Conservation (phyloP, 2,888 invertebrate species). For the Cataglyphis rosenhaueri region DNA sequence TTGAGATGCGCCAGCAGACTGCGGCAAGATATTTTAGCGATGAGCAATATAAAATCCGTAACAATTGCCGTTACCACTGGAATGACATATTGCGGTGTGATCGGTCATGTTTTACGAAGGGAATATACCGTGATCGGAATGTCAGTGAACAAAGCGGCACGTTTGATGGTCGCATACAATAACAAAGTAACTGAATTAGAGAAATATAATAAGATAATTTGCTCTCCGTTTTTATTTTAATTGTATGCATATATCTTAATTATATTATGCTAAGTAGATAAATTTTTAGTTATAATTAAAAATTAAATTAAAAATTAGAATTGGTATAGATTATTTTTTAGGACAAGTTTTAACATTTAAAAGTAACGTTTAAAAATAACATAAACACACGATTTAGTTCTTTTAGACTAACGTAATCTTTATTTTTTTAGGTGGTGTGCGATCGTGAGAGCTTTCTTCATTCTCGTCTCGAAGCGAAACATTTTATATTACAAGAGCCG, state of each 20-base stretch:
- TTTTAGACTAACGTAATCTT: not conserved
- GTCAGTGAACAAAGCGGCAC: conserved; percentile 91
- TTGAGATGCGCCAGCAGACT: conserved; percentile 88
- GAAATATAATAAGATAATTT: not conserved
- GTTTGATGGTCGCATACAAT: conserved; percentile 88
- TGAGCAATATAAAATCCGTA: conserved; percentile 86
- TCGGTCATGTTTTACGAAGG: conserved; percentile 90
- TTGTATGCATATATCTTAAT: not conserved
- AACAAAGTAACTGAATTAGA: conserved; percentile 86
- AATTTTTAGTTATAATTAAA: not conserved
- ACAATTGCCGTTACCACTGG: conserved; percentile 90
- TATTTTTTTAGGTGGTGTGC: conserved; percentile 84
- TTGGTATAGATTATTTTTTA: not conserved
- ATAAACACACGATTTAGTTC: not conserved
- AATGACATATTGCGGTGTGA: conserved; percentile 91
- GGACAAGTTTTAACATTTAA: not conserved
- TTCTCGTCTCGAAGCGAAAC: conserved; percentile 88
- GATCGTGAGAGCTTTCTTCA: conserved; percentile 89
- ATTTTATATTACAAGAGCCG: conserved; percentile 87
- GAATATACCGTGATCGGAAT: conserved; percentile 92
- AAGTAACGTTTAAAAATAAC: not conserved
- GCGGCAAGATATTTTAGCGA: conserved; percentile 85
- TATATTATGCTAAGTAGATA: not conserved
- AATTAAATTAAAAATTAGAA: not conserved
- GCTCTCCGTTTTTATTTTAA: not conserved